Conservation (phyloP, 2,888 invertebrate genomes). For the Drepana falcataria region DNA sequence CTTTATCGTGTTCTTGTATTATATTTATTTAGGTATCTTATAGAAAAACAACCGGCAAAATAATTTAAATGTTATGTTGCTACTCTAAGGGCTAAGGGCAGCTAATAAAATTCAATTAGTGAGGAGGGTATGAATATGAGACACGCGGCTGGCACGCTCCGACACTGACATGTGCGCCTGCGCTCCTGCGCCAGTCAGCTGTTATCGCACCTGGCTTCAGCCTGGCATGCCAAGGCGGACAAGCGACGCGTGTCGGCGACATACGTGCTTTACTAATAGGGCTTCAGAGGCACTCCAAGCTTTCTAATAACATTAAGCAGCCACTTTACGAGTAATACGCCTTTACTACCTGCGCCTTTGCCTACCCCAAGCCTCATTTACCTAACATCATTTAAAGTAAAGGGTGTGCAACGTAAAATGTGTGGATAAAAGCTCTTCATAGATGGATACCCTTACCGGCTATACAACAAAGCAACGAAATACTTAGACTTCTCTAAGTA, state of each 20-base stretch:
- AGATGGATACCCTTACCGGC: too few species aligned
- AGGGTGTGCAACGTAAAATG: too few species aligned
- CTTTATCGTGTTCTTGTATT: too few species aligned
- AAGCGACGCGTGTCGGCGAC: constrained; percentile 11
- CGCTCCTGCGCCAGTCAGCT: constrained; percentile 42
- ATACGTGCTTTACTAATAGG: constrained; percentile 38
- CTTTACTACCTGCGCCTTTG: neutral
- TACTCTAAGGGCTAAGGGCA: constrained; percentile 15
- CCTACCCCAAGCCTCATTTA: too few species aligned
- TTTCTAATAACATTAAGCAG: constrained; percentile 41
- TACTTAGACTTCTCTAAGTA: too few species aligned
- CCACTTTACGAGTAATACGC: constrained; percentile 26
- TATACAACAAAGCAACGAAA: too few species aligned
- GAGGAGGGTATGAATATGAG: constrained; percentile 15
- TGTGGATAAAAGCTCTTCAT: too few species aligned
- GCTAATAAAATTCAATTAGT: constrained; percentile 33
- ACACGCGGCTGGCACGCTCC: constrained; percentile 64
- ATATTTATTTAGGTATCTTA: too few species aligned
- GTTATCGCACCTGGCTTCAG: constrained; percentile 49
- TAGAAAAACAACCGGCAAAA: too few species aligned
- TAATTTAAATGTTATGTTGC: constrained; percentile 7
- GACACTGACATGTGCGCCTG: constrained; percentile 41
- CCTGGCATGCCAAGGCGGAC: constrained; percentile 11
- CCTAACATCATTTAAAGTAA: too few species aligned
- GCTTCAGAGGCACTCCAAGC: constrained; percentile 39